These are phyloP conservation scores for Schlechtendalia chinensis DNA, from an alignment of 1,140 invertebrate species.

Conservation along the genomic window DNA sequence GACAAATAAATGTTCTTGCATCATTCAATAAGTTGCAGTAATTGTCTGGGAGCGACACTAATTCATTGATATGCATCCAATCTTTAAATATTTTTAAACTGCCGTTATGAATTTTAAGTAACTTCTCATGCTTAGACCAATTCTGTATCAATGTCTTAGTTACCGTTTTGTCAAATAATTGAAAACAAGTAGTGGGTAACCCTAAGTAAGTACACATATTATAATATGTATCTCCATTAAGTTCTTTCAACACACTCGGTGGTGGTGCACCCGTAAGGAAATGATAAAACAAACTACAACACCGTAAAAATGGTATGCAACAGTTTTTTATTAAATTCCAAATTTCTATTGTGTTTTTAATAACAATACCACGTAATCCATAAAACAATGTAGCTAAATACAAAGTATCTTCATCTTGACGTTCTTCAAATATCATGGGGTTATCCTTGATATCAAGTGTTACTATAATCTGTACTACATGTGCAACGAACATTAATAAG, in stretches of 20 bases:
- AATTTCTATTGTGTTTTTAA: slow-evolving; percentile 56
- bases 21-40: too few species aligned
- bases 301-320: slow-evolving; percentile 79
- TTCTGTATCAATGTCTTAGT: slow-evolving; percentile 59
- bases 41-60: too few species aligned
- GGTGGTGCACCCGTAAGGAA: slow-evolving; percentile 81
- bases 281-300: slow-evolving; percentile 84
- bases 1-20: too few species aligned
- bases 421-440: slow-evolving; percentile 55
- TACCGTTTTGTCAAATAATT: slow-evolving; percentile 60
- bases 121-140: slow-evolving; percentile 62
- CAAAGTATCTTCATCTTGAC: slow-evolving; percentile 38
- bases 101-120: slow-evolving; percentile 55
- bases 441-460: slow-evolving; percentile 55
- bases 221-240: slow-evolving; percentile 72
- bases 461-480: slow-evolving; percentile 77
- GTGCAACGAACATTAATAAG: slow-evolving; percentile 69
- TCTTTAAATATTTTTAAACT: neutral
- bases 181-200: slow-evolving; percentile 66
- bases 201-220: slow-evolving; percentile 84
- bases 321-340: slow-evolving; percentile 66
- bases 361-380: slow-evolving; percentile 5
- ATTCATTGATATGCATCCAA: too few species aligned
- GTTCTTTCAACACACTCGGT: slow-evolving; percentile 66
- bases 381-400: neutral